Percentiles rank a stretch among this genome's conserved stretches.
phyloP scores from a whole-genome alignment of 2,888 invertebrate species.

The Oxyteleia sp. region DNA sequence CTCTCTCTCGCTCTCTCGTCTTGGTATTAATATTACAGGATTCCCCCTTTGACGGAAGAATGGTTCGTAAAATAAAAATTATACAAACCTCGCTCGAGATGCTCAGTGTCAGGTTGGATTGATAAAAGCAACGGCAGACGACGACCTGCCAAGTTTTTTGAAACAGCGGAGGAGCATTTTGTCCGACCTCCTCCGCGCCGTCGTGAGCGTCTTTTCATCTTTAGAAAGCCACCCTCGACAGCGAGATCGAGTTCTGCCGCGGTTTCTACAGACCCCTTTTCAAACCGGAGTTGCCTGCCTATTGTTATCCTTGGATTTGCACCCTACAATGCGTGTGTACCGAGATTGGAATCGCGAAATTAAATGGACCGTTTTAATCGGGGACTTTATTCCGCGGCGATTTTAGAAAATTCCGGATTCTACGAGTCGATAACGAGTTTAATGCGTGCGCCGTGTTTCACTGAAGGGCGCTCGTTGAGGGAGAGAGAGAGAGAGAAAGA shows the following conservation, averaged over 20 bases:
- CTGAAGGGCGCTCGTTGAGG: not conserved
- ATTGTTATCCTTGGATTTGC: slow-evolving; percentile 73
- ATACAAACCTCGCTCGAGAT: slow-evolving; percentile 61
- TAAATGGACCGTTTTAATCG: slow-evolving; percentile 72
- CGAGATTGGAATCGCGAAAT: slow-evolving; percentile 70
- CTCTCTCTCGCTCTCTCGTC: slow-evolving; percentile 25
- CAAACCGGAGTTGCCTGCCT: slow-evolving; percentile 58
- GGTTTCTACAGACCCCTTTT: slow-evolving; percentile 70
- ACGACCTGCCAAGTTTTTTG: slow-evolving; percentile 69
- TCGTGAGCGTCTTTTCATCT: slow-evolving; percentile 73
- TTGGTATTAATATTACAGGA: slow-evolving; percentile 53
- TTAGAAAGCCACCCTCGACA: slow-evolving; percentile 68
- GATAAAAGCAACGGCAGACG: slow-evolving; percentile 66
- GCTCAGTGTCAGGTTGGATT: slow-evolving; percentile 66
- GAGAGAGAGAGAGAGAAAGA: too few species aligned
- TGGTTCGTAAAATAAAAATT: slow-evolving; percentile 68
- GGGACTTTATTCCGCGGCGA: slow-evolving; percentile 46
- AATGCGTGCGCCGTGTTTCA: slow-evolving; percentile 18
- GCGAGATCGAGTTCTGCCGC: slow-evolving; percentile 68
- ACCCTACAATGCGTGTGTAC: slow-evolving; percentile 68
- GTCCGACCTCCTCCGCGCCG: slow-evolving; percentile 53
- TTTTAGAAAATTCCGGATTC: slow-evolving; percentile 51
- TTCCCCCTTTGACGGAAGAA: slow-evolving; percentile 60
- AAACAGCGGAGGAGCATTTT: slow-evolving; percentile 63
- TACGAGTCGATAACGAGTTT: slow-evolving; percentile 49